Base-by-base conservation (phyloP, 1,140 invertebrate genomes). In the Drosophila nannoptera region DNA sequence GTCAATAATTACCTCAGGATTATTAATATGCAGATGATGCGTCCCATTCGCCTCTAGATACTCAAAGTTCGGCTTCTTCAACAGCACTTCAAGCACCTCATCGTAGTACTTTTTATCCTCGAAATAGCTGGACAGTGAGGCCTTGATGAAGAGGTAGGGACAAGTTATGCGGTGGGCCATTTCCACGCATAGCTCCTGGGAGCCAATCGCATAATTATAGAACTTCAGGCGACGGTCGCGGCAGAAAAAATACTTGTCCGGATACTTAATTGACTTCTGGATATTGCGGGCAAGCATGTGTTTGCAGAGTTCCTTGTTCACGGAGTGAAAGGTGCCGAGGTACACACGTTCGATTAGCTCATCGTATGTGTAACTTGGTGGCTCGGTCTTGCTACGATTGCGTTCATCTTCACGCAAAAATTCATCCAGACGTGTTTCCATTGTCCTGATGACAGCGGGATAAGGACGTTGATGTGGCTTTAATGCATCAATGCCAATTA, bases 11-110 rank as follows among this genome's bases (percentile, higher is more conserved):
- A 76, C 73, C 78, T 93, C 90, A 4, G 94, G 92, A 77, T 93
- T 90, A 63, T 93, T 94, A 65, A 96, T 90, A 87, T 96, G 95
- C 53, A 94, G 88, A 90, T 95, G 94, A 90, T 96, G 95, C 12
- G 92, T 93, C 22, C 94, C 94, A 59, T 92, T 90, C 5, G 95
- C 86, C 67, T 92, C 90, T 22, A 92, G 89, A 72, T 91, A 92
- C 80, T 92, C 90, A 78, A 94, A 94, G 48, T 92, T 91, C 1
- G 89, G 75, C 77, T 92, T 93, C 53, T 84, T 89, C 35, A 88
- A 76, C 31, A 94, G 81, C 12, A 92, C 73, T 46, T 92, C 90
- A 0, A 93, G 50, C 61, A 93, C 91, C 75, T 92, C 91, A 45
- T 92, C 90, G 77, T 91, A 91, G 68, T 90, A 78, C 75, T 91